Percentiles rank a stretch among this genome's conserved stretches.
Evolutionary conservation across 2,888 invertebrate species (phyloP).

Genomic region (Ditula angustiorana): DNA sequence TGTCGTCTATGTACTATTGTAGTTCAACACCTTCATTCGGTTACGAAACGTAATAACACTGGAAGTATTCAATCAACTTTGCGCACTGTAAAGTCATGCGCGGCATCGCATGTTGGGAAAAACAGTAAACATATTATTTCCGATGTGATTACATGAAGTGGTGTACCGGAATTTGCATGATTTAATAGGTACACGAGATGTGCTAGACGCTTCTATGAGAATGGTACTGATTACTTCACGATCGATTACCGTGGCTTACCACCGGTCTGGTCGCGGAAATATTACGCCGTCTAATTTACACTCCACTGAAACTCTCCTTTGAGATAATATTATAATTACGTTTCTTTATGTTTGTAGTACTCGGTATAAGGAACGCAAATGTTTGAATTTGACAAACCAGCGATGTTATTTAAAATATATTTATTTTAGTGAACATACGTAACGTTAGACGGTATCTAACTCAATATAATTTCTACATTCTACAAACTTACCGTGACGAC

Average conservation of each 20-base stretch:
- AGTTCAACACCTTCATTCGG: slow-evolving; percentile 32
- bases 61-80: slow-evolving; percentile 36
- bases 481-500: too few species aligned
- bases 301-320: not conserved
- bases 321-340: not conserved
- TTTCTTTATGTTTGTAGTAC: too few species aligned
- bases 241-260: slow-evolving; percentile 6
- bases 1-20: slow-evolving; percentile 33
- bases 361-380: too few species aligned
- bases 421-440: too few species aligned
- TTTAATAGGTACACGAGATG: slow-evolving; percentile 13
- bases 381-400: too few species aligned
- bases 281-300: slow-evolving; percentile 17
- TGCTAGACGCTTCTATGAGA: slow-evolving; percentile 23
- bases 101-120: slow-evolving; percentile 26
- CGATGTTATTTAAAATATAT: too few species aligned
- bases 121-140: slow-evolving; percentile 27
- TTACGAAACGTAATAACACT: slow-evolving; percentile 45
- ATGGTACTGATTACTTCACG: slow-evolving; percentile 17
- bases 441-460: too few species aligned
- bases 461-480: too few species aligned
- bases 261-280: slow-evolving; percentile 25
- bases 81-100: not conserved
- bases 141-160: slow-evolving; percentile 26
- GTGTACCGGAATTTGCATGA: slow-evolving; percentile 32